Evolutionary conservation across 2,113 vertebrate species (phyloP).

Genomic region (Gallinago media): DNA sequence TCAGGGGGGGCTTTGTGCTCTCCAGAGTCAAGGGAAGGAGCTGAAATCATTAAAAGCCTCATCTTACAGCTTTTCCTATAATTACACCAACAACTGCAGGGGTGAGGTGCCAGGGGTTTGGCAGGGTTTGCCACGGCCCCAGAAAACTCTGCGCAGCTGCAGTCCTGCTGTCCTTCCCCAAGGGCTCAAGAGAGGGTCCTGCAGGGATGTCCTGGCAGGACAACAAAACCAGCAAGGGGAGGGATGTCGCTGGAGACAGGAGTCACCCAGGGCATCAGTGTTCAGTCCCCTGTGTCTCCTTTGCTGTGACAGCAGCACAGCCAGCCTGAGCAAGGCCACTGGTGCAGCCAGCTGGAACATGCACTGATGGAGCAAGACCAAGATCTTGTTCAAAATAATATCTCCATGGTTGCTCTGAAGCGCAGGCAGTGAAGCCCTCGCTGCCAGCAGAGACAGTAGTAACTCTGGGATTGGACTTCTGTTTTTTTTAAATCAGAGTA

Average conservation of each 20-base stretch:
- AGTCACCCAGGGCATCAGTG: background rate
- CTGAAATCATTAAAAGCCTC: background rate
- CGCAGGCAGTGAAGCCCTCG: background rate
- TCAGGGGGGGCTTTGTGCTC: background rate
- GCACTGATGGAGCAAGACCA: background rate
- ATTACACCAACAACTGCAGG: background rate
- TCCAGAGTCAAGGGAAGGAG: background rate
- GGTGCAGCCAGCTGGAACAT: background rate
- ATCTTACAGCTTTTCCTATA: background rate
- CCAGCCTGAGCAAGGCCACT: background rate
- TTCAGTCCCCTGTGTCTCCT: background rate
- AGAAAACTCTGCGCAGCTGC: background rate
- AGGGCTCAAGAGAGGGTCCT: background rate
- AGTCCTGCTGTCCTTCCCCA: accelerated
- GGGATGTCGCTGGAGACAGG: background rate
- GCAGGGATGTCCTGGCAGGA: background rate
- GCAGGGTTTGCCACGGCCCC: background rate
- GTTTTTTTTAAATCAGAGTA: background rate
- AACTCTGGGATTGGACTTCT: background rate
- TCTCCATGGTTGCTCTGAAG: background rate
- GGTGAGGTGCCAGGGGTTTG: background rate
- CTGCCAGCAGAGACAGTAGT: background rate
- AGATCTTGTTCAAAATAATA: background rate
- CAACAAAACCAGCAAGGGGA: background rate
- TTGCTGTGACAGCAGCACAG: background rate